A percentile compares a stretch with the other conserved stretches of the same genome.
These are phyloP conservation scores for Propithecus perrieri DNA, from an alignment of 2,797 vertebrate species.

Conservation along the genomic window DNA sequence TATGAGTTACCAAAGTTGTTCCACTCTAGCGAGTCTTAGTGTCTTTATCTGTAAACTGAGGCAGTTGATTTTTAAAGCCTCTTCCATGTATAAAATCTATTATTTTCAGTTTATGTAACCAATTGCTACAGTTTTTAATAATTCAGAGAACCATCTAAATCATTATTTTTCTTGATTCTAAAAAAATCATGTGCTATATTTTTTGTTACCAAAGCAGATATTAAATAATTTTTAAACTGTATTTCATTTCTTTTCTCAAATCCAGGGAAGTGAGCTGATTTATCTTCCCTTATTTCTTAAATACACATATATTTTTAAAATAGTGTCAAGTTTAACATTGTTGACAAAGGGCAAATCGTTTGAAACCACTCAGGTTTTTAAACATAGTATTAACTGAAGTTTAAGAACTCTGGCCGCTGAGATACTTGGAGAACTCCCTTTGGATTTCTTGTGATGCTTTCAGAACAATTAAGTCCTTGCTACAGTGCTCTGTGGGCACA, in stretches of 20 bases:
- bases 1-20: neutral
- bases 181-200: neutral
- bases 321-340: neutral
- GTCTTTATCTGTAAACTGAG: neutral
- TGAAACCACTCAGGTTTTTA: constrained; percentile 29
- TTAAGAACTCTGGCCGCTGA: neutral
- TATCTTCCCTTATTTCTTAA: neutral
- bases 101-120: neutral
- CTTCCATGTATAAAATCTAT: neutral
- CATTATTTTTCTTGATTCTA: neutral
- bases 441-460: constrained; percentile 11
- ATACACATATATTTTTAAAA: neutral
- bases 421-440: neutral
- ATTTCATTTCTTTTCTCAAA: constrained; percentile 41
- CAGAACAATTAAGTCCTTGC: constrained; percentile 49
- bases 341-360: constrained; percentile 18
- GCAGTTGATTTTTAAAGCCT: neutral
- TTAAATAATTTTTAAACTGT: neutral
- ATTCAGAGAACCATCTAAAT: neutral
- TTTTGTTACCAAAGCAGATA: neutral
- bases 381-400: constrained; percentile 37
- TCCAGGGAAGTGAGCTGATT: neutral
- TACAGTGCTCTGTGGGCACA: neutral
- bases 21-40: neutral
- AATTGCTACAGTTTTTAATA: neutral